These are phyloP conservation scores for Mormoops blainvillei DNA, from an alignment of 2,113 vertebrate species.

Conservation along the genomic window DNA sequence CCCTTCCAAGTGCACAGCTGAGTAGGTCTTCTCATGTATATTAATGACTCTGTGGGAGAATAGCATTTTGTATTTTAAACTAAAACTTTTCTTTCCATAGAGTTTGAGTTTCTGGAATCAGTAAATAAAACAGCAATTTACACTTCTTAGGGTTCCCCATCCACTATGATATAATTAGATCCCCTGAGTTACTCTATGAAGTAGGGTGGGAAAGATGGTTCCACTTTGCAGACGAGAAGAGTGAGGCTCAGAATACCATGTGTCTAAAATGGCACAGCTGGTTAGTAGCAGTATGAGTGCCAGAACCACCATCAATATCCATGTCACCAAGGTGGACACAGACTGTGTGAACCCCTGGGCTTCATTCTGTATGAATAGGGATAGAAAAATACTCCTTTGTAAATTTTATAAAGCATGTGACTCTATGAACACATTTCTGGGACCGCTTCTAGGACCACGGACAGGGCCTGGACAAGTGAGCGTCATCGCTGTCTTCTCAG, in stretches of 20 bases:
- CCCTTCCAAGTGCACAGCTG: not conserved
- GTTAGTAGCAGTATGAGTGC: rapidly evolving
- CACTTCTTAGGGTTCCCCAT: not conserved
- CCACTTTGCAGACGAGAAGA: not conserved
- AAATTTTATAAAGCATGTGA: not conserved
- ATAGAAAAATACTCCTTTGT: not conserved
- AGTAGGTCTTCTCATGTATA: not conserved
- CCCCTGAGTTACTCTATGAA: not conserved
- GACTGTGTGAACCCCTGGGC: not conserved
- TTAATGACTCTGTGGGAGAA: not conserved
- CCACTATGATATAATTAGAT: not conserved
- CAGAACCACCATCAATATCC: not conserved
- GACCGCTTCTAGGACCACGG: not conserved
- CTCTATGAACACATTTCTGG: not conserved
- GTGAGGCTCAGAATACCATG: not conserved
- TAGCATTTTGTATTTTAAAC: not conserved
- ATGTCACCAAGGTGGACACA: not conserved
- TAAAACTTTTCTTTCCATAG: not conserved
- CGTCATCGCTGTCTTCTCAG: not conserved
- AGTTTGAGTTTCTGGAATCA: not conserved
- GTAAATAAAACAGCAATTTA: not conserved
- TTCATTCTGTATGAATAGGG: not conserved
- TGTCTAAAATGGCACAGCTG: not conserved
- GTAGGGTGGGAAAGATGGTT: not conserved
- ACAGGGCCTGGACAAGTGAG: not conserved